Evolutionary conservation across 2,113 vertebrate species (phyloP).

Genomic region (Nothocercus nigrocapillus): DNA sequence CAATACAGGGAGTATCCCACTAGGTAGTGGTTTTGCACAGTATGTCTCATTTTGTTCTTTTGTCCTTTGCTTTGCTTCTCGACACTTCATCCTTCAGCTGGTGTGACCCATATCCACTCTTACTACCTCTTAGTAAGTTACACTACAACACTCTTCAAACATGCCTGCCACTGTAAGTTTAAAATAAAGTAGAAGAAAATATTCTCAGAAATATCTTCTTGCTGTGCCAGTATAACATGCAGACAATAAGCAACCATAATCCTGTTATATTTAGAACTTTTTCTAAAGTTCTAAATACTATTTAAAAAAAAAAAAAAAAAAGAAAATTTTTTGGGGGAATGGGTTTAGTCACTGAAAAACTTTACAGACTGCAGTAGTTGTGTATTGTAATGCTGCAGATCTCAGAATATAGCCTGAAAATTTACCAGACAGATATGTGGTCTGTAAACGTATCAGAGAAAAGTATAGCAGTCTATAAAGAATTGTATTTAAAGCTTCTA

Average conservation of each 20-base stretch:
- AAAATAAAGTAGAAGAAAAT: not conserved
- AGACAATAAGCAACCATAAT: not conserved
- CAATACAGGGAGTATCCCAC: not conserved
- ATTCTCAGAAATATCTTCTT: not conserved
- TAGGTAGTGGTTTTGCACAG: not conserved
- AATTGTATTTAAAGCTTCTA: constrained; percentile 26
- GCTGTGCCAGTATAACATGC: not conserved
- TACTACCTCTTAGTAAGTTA: not conserved
- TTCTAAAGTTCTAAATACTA: not conserved
- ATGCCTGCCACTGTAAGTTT: not conserved
- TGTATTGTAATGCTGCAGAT: not conserved
- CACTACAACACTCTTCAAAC: not conserved
- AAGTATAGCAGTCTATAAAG: constrained; percentile 3
- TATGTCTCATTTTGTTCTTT: not conserved
- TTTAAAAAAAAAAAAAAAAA: no score
- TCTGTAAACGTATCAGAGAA: not conserved
- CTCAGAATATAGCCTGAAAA: not conserved
- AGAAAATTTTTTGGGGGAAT: not conserved
- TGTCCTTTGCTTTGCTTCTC: not conserved
- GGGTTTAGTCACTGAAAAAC: not conserved
- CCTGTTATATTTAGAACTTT: not conserved
- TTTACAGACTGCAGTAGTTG: not conserved
- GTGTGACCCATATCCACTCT: not conserved
- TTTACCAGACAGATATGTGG: not conserved
- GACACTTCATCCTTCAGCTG: not conserved